phyloP scores from a whole-genome alignment of 2,888 invertebrate genomes.

The Yponomeuta evonymella region DNA sequence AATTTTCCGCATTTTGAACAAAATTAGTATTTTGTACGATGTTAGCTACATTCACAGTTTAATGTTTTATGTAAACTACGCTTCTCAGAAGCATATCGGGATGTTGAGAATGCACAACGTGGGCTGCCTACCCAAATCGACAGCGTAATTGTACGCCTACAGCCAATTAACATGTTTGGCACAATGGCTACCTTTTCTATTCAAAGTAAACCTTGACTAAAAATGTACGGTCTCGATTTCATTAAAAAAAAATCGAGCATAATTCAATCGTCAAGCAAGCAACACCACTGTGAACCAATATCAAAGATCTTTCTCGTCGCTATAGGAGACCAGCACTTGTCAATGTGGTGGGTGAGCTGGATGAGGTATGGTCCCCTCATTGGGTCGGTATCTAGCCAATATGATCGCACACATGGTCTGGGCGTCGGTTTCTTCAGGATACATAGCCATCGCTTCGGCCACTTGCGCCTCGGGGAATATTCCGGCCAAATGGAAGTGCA shows the following conservation, averaged over 20 bases:
- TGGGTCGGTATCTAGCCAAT: conserved; percentile 80
- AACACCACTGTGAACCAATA: background rate
- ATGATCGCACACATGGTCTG: conserved; percentile 93
- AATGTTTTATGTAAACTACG: conserved; percentile 36
- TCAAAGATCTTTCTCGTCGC: background rate
- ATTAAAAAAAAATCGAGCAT: conserved; percentile 43
- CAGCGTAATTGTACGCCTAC: conserved; percentile 16
- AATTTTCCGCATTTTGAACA: conserved; percentile 5
- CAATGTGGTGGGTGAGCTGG: conserved; percentile 29
- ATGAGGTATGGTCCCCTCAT: conserved; percentile 45
- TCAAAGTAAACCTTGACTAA: conserved; percentile 27
- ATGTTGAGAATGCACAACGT: conserved; percentile 25
- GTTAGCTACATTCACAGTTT: conserved; percentile 32
- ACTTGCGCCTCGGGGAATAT: conserved; percentile 95
- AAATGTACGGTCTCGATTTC: conserved; percentile 51
- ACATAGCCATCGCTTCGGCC: conserved; percentile 88
- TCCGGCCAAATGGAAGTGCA: conserved; percentile 92
- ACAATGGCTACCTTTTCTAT: conserved; percentile 17
- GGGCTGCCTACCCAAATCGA: conserved; percentile 21
- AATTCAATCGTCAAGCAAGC: conserved; percentile 31
- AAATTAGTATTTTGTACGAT: conserved; percentile 39
- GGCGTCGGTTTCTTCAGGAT: conserved; percentile 93
- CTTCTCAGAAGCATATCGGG: conserved; percentile 56
- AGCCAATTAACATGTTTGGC: conserved; percentile 15
- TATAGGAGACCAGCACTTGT: background rate